Evolutionary conservation across 2,888 invertebrate species (phyloP), one percentile per base, ranked within the genome.

Genomic region (Andrena camellia): DNA sequence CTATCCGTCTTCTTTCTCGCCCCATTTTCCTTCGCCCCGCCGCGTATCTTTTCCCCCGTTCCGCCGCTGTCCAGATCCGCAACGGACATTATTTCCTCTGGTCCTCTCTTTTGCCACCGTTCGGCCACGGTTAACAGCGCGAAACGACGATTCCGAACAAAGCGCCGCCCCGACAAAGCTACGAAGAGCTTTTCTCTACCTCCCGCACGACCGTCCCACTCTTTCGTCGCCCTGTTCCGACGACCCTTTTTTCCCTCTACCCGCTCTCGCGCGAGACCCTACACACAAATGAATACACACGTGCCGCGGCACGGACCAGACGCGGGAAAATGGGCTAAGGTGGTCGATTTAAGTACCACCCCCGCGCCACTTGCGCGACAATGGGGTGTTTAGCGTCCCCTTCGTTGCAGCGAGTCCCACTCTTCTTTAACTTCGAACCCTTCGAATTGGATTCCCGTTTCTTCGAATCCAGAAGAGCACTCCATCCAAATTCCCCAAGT

Each of bases 361-460:
- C 83, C 84, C 78, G 84, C 84, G 81, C 85, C 86, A 84, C 80
- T 89, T 84, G 52, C 73, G 26, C 85, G 85, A 89, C 89, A 91
- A 91, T 88, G 76, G 90, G 81, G 87, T 89, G 91, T 89, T 91
- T 88, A 89, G 88, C 74, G 83, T 85, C 81, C 84, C 83, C 82
- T 75, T 70, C 81, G 75, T 59, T 59, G 73, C 77, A 31, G 54
- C 60, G 52, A 72, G 66, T n/a, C 3, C 66, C 60, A 23, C 52
- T 26, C 31, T 60, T 54, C 50, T 52, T n/a, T 35, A 7, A 20
- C 26, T 33, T 17, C 67, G 66, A 48, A 48, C 57, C 81, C 78
- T 87, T 85, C 88, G 83, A 90, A 90, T 91, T 90, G 91, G 89
- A 91, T 91, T 91, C 86, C 86, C 88, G 86, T 90, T 90, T 89